Base-by-base conservation (phyloP, 2,888 invertebrate species). In the Cephalotes varians region DNA sequence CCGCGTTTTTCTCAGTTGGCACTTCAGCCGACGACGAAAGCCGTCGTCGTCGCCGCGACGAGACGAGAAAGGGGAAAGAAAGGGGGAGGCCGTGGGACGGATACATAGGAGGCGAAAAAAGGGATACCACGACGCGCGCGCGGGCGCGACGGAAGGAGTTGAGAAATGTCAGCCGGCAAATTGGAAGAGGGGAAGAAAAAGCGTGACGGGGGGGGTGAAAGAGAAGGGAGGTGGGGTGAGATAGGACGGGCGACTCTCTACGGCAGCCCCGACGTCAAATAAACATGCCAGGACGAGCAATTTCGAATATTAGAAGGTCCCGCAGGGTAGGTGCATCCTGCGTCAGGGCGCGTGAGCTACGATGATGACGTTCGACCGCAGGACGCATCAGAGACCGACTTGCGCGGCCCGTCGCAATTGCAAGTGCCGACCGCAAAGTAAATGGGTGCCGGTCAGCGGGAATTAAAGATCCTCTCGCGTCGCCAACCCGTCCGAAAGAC, bases 301-400 rank as follows among this genome's bases (percentile, higher is more conserved):
- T 94, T 94, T 91, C 91, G 93, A 93, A 94, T 93, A 94, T 94
- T 94, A 94, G 94, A 92, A 92, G 92, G 90, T 91, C 89, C 90
- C 88, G 88, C 88, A 86, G 88, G 87, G 90, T 92, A 92, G 92
- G 90, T 91, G 93, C 93, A 86, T 92, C 90, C 88, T 84, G 89
- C 94, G 94, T 93, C 94, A 93, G 88, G 88, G 83, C 87, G 90
- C 88, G 88, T 94, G 94, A 94, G 93, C 93, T 94, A 94, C 94
- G 94, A 90, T 94, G 94, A 94, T 94, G 94, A 94, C 92, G 93
- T 91, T 90, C 90, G 90, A 94, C 94, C 94, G 92, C 94, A 94
- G 92, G 90, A 92, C 89, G 90, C 87, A 86, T 85, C 88, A 84
- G 85, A 81, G 87, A 89, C 90, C 88, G 90, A 88, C 88, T 89